Evolutionary conservation across 2,888 invertebrate genomes (phyloP).

Genomic region (Perdita meconis): DNA sequence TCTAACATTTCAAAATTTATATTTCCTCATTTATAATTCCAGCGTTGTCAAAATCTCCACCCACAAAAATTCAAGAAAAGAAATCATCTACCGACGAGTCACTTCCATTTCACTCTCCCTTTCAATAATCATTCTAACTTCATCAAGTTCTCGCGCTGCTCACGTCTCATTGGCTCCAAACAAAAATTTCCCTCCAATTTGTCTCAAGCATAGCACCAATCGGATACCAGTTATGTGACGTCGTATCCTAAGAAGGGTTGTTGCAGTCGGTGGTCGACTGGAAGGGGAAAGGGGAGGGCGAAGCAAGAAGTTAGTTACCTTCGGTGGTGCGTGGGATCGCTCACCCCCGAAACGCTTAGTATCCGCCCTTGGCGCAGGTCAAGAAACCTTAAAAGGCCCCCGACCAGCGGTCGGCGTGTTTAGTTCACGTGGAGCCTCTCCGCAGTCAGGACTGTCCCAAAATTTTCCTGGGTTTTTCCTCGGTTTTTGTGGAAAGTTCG

Average conservation of each 20-base stretch:
- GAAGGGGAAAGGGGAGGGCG: not conserved
- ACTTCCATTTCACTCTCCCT: no score
- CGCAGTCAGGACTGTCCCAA: not conserved
- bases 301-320: slow-evolving; percentile 9
- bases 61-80: no score
- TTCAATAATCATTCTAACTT: no score
- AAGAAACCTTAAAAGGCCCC: slow-evolving; percentile 33
- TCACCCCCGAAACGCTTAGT: slow-evolving; percentile 35
- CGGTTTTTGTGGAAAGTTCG: not conserved
- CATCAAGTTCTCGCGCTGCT: no score
- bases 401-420: not conserved
- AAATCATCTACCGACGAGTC: no score
- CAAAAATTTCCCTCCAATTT: not conserved
- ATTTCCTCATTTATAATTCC: no score
- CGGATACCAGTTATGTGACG: slow-evolving; percentile 40
- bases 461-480: not conserved
- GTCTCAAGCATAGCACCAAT: no score
- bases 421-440: slow-evolving; percentile 8
- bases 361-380: slow-evolving; percentile 35
- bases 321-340: slow-evolving; percentile 11
- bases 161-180: no score
- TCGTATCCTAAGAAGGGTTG: no score
- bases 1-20: no score
- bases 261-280: not conserved
- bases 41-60: no score